phyloP scores from a whole-genome alignment of 2,888 invertebrate genomes.

The Cremastinae sp. region DNA sequence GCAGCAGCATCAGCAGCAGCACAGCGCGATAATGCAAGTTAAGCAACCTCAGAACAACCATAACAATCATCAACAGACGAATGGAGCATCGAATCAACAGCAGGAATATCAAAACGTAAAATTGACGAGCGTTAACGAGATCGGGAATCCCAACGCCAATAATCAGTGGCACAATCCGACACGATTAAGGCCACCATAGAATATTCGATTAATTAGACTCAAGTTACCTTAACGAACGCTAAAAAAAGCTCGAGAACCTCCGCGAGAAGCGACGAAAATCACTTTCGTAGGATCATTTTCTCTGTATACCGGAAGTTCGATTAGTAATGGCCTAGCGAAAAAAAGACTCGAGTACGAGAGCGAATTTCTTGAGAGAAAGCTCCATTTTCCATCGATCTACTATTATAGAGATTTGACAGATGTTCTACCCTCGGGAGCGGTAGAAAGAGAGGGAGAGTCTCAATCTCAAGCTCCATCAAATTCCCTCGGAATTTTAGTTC shows the following conservation, averaged over 20 bases:
- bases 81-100: slow-evolving; percentile 59
- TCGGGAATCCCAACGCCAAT: slow-evolving; percentile 70
- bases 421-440: no score
- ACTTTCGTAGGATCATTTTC: not conserved
- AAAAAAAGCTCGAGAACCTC: slow-evolving; percentile 31
- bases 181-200: slow-evolving; percentile 79
- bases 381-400: not conserved
- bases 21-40: slow-evolving; percentile 1
- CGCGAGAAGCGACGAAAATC: slow-evolving; percentile 11
- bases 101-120: slow-evolving; percentile 70
- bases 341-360: not conserved
- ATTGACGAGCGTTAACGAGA: slow-evolving; percentile 66
- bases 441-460: no score
- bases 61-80: slow-evolving; percentile 65
- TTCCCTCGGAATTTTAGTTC: no score
- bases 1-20: slow-evolving; percentile 60
- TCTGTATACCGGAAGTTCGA: slow-evolving; percentile 37
- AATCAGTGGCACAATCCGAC: slow-evolving; percentile 79
- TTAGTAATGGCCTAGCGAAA: slow-evolving; percentile 38
- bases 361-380: not conserved
- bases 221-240: slow-evolving; percentile 79
- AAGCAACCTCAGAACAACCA: slow-evolving; percentile 66
- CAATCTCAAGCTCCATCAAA: no score
- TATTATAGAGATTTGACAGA: not conserved
- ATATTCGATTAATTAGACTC: slow-evolving; percentile 73